Base-by-base conservation (phyloP, 2,888 invertebrate genomes). In the Tolmerus cingulatus region DNA sequence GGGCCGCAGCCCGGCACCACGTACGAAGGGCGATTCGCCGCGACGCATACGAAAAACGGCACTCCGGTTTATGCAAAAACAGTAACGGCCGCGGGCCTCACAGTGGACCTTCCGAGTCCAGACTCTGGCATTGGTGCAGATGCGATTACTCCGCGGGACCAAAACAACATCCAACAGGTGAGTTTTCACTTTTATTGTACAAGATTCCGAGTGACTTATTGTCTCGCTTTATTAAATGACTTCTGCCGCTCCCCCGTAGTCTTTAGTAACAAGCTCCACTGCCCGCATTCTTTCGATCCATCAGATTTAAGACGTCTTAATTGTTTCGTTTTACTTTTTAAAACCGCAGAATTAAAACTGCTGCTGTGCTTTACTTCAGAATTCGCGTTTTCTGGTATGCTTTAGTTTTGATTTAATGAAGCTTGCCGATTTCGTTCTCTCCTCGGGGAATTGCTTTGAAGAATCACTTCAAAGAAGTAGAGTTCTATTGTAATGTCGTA, bases 111-210 rank as follows among this genome's bases (percentile, higher is more conserved):
- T 91, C 98, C 98, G 40, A 98, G 98, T 90, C 98, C 98, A 40
- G 98, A 98, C 94, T 97, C 97, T 91, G 98, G 98, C 89, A 98
- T 98, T 91, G 98, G 98, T 89, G 97, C 97, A 57, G 97, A 98
- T 91, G 97, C 97, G 90, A 97, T 97, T 92, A 98, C 98, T 88
- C 97, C 98, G 89, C 94, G 97, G 91, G 97, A 97, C 93, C 97
- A 97, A 93, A 96, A 96, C 91, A 95, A 96, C 92, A 95, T 97
- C 91, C 97, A 97, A 94, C 97, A 97, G 96, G 97, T 97, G 94
- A 94, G 95, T 94, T 66, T 23, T 66, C 66, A 27, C 84, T 88
- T 89, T 86, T 40, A 57, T 66, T 66, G 12, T 19, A 66, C 27
- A 27, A 23, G 27, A 66, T 66, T 12, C 23, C 66, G 12, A 66